A percentile compares a stretch with the other conserved stretches of the same genome.
Evolutionary conservation across 2,113 vertebrate genomes (phyloP).

Genomic region (Petaurus breviceps): DNA sequence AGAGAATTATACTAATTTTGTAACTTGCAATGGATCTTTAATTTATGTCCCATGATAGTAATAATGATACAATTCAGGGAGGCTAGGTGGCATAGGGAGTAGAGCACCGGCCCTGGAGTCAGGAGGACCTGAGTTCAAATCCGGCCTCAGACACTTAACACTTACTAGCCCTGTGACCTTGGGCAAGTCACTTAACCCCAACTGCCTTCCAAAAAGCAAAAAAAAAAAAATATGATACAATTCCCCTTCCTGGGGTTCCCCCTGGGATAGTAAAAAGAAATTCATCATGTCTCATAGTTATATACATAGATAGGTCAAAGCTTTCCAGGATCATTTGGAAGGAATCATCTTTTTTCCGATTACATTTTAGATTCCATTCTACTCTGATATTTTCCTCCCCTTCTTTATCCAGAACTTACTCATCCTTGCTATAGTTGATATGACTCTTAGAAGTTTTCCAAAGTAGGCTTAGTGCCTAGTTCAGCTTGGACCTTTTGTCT

Average conservation of each 20-base stretch:
- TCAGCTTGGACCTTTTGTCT: not conserved
- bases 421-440: not conserved
- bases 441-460: not conserved
- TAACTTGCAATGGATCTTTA: not conserved
- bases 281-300: not conserved
- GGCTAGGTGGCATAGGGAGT: no score
- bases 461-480: not conserved
- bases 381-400: not conserved
- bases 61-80: not conserved
- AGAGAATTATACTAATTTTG: not conserved
- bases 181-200: no score
- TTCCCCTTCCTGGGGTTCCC: not conserved
- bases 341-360: not conserved
- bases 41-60: slow-evolving; percentile 27
- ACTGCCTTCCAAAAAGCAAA: no score
- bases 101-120: no score
- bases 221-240: not conserved
- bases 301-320: not conserved
- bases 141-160: no score
- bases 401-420: not conserved
- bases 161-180: no score
- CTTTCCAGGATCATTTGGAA: slow-evolving; percentile 18
- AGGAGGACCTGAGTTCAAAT: no score
- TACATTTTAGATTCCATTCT: slow-evolving; percentile 4
- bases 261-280: slow-evolving; percentile 13